A percentile compares a stretch with the other conserved stretches of the same genome.
Conservation (phyloP, 2,888 invertebrate species). For the Serripes groenlandicus region DNA sequence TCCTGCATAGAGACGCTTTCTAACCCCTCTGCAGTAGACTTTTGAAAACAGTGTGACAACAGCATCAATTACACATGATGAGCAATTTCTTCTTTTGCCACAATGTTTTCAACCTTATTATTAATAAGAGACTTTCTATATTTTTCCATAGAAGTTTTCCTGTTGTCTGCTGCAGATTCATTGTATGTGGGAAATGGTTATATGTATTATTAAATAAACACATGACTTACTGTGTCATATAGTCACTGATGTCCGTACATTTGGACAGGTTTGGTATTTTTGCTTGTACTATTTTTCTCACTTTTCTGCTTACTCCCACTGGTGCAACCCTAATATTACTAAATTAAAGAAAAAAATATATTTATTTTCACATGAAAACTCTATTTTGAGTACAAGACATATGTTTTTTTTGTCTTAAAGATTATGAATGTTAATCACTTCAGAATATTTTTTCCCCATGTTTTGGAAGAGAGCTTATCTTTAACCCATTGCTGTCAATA, state of each 20-base stretch:
- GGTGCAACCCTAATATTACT: conserved; percentile 96
- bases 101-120: neutral
- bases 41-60: neutral
- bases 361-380: neutral
- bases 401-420: no score
- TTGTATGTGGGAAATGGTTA: neutral
- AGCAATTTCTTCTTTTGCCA: neutral
- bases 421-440: no score
- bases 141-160: neutral
- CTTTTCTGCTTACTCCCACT: conserved; percentile 94
- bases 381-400: neutral
- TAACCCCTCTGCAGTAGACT: neutral
- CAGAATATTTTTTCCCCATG: no score
- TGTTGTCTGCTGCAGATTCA: neutral
- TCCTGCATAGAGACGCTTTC: no score
- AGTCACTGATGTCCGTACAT: conserved; percentile 95
- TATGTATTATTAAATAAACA: neutral
- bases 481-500: no score
- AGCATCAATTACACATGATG: neutral
- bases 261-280: conserved; percentile 94
- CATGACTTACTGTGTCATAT: conserved; percentile 87
- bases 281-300: conserved; percentile 96
- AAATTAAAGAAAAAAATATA: conserved; percentile 22
- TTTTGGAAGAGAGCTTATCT: no score
- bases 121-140: neutral